Percentiles rank a stretch among this genome's conserved stretches.
phyloP scores from a whole-genome alignment of 2,888 invertebrate species.

The Marasmarcha lunaedactyla region DNA sequence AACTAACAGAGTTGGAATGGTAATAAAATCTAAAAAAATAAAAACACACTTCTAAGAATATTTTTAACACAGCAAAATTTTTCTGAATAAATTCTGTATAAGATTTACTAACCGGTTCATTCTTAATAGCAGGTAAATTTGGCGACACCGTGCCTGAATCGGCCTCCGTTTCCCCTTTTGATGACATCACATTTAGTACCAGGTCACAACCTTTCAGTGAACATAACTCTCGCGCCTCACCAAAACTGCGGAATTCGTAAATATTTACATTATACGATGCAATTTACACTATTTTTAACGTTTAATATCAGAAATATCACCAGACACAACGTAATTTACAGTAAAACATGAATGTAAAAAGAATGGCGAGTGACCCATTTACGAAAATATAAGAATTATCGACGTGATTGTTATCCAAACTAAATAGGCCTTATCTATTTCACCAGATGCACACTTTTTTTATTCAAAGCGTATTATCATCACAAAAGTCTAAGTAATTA shows the following conservation, averaged over 20 bases:
- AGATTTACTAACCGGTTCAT: conserved; percentile 42
- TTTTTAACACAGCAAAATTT: too few species aligned
- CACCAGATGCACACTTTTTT: conserved; percentile 27
- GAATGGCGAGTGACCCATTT: conserved; percentile 71
- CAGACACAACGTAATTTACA: conserved; percentile 2
- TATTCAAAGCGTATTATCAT: neutral
- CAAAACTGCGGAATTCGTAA: conserved; percentile 34
- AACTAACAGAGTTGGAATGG: too few species aligned
- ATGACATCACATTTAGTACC: conserved; percentile 65
- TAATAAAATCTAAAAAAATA: too few species aligned
- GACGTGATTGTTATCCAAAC: conserved; percentile 34
- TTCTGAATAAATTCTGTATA: too few species aligned
- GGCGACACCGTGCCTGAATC: conserved; percentile 68
- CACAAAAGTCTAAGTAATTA: conserved; percentile 18
- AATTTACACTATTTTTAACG: conserved; percentile 22
- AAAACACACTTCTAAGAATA: too few species aligned
- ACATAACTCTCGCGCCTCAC: conserved; percentile 65
- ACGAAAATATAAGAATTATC: conserved; percentile 66
- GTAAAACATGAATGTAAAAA: conserved; percentile 42
- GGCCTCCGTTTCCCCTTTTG: conserved; percentile 70
- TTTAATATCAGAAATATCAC: conserved; percentile 3
- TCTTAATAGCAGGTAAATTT: conserved; percentile 49
- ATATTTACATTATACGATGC: neutral
- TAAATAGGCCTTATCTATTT: conserved; percentile 41
- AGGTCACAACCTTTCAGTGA: conserved; percentile 47